Percentiles rank a stretch among this genome's conserved stretches.
Evolutionary conservation across 2,888 invertebrate species (phyloP).

Genomic region (Nephrotoma guestfalica): DNA sequence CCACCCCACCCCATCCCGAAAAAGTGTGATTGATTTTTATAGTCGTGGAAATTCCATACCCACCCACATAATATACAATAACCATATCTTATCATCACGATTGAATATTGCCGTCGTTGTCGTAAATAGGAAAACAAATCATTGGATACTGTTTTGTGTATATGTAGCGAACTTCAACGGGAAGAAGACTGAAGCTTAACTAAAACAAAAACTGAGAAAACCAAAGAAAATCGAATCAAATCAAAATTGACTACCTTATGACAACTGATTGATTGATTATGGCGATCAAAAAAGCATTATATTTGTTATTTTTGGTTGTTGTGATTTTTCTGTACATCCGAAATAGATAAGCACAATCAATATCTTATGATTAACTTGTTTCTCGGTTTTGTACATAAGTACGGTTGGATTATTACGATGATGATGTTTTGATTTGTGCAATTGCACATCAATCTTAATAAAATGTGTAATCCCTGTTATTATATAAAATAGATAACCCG

Average conservation of each 20-base stretch:
- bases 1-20: neutral
- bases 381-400: neutral
- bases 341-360: neutral
- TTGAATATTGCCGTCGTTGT: neutral
- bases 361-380: neutral
- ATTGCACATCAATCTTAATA: neutral
- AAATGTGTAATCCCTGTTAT: no score
- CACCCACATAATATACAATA: neutral
- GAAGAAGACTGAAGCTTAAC: neutral
- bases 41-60: neutral
- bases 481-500: no score
- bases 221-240: neutral
- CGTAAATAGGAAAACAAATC: neutral
- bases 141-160: neutral
- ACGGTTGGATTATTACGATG: neutral
- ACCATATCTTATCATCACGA: neutral
- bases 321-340: neutral
- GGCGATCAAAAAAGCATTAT: neutral
- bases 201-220: neutral
- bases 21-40: neutral
- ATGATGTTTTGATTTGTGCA: neutral
- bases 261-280: neutral
- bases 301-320: neutral
- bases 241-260: neutral
- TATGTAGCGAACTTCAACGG: neutral